Percentiles rank a stretch among this genome's conserved stretches.
phyloP scores from a whole-genome alignment of 2,797 vertebrate species.

The Girardinus metallicus region DNA sequence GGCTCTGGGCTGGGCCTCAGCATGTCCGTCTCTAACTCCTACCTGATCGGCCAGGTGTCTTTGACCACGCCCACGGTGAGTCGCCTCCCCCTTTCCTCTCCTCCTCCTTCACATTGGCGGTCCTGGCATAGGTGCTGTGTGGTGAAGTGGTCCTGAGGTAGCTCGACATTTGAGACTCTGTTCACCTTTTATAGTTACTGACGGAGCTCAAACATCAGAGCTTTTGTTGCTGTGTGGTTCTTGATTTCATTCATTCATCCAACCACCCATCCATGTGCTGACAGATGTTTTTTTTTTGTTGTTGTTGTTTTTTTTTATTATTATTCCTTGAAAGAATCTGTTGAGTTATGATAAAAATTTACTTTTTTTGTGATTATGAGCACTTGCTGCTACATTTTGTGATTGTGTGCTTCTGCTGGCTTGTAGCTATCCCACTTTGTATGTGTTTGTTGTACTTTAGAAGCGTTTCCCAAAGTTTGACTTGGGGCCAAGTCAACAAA shows the following conservation, averaged over 20 bases:
- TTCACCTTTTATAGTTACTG: slow-evolving; percentile 19
- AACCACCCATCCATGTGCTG: slow-evolving; percentile 35
- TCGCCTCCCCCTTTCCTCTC: slow-evolving; percentile 14
- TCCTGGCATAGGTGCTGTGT: slow-evolving; percentile 57
- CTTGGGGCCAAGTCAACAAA: not conserved
- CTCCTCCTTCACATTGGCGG: slow-evolving; percentile 25
- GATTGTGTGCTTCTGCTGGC: slow-evolving; percentile 13
- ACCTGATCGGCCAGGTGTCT: slow-evolving; percentile 95
- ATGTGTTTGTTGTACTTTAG: slow-evolving; percentile 23
- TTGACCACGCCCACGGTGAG: slow-evolving; percentile 89
- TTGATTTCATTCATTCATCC: slow-evolving; percentile 26
- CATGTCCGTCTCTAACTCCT: slow-evolving; percentile 99
- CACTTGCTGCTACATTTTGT: slow-evolving; percentile 37
- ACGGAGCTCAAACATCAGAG: slow-evolving; percentile 12
- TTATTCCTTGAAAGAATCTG: slow-evolving; percentile 4
- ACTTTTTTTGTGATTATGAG: slow-evolving; percentile 20
- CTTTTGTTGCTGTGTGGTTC: slow-evolving; percentile 54
- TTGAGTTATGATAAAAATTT: slow-evolving; percentile 30
- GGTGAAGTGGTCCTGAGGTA: slow-evolving; percentile 45
- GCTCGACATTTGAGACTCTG: slow-evolving; percentile 48
- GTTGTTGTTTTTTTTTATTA: not conserved
- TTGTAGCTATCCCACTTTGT: slow-evolving; percentile 21
- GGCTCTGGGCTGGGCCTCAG: slow-evolving; percentile 92
- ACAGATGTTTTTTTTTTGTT: slow-evolving; percentile 38
- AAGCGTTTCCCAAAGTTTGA: slow-evolving; percentile 20